These are phyloP conservation scores for Bubo blakistoni DNA, from an alignment of 2,113 vertebrate species.

Conservation along the genomic window DNA sequence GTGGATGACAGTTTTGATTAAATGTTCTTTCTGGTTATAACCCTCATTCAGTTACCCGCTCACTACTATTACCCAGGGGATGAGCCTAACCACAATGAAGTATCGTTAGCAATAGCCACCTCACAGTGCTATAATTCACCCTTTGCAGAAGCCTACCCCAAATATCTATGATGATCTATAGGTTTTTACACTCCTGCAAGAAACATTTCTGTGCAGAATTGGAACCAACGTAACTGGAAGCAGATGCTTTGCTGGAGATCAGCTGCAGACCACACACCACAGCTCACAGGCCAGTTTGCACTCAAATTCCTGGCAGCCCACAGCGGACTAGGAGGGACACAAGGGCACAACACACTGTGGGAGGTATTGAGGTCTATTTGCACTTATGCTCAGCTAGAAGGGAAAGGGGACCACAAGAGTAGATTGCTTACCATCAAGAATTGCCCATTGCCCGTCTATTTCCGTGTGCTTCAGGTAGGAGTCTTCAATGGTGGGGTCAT, in stretches of 20 bases:
- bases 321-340: not conserved
- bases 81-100: not conserved
- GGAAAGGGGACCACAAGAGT: not conserved
- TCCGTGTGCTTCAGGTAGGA: conserved; percentile 98
- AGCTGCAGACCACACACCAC: not conserved
- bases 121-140: not conserved
- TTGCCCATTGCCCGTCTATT: conserved; percentile 98
- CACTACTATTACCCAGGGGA: not conserved
- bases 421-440: conserved; percentile 89
- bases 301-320: not conserved
- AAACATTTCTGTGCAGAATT: not conserved
- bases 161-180: not conserved
- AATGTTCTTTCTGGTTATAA: not conserved
- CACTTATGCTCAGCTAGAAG: not conserved
- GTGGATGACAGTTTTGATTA: not conserved
- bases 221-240: not conserved
- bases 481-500: conserved; percentile 98
- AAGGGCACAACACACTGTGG: not conserved
- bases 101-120: not conserved
- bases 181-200: not conserved
- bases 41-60: not conserved
- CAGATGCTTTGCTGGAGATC: not conserved
- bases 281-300: not conserved
- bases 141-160: not conserved
- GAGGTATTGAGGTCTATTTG: not conserved